Evolutionary conservation across 2,888 invertebrate genomes (phyloP).

Genomic region (Oscheius sp.): DNA sequence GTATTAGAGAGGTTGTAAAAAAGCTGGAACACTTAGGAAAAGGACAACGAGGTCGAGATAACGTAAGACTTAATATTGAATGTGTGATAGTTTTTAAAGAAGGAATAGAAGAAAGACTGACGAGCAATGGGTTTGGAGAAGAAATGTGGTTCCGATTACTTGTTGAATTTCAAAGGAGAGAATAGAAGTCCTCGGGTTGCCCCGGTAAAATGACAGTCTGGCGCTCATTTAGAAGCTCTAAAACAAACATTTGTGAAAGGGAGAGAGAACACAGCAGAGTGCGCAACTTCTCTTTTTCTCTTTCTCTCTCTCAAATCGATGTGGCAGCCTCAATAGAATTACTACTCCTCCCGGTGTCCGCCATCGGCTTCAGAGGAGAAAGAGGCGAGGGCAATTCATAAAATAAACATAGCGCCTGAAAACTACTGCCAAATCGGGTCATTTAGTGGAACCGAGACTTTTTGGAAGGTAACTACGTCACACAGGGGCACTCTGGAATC

Average conservation of each 20-base stretch:
- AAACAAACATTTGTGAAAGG: conserved; percentile 13
- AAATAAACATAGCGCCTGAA: neutral
- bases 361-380: neutral
- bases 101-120: neutral
- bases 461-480: conserved; percentile 28
- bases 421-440: neutral
- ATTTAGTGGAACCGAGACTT: neutral
- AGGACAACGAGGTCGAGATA: too few relatives aligned
- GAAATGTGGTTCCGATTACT: too few relatives aligned
- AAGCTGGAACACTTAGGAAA: too few relatives aligned
- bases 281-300: conserved; percentile 19
- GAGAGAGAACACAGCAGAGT: neutral
- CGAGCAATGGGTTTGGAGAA: neutral
- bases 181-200: too few relatives aligned
- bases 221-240: conserved; percentile 13
- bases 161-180: too few relatives aligned
- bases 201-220: conserved; percentile 6
- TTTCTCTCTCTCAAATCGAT: conserved; percentile 14
- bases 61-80: too few relatives aligned
- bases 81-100: neutral
- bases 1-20: too few relatives aligned
- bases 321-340: conserved; percentile 29
- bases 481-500: conserved; percentile 31
- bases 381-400: neutral
- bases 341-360: conserved; percentile 12